Percentiles rank a stretch among this genome's conserved stretches.
These are phyloP conservation scores for Falco biarmicus DNA, from an alignment of 2,797 vertebrate species.

Conservation along the genomic window DNA sequence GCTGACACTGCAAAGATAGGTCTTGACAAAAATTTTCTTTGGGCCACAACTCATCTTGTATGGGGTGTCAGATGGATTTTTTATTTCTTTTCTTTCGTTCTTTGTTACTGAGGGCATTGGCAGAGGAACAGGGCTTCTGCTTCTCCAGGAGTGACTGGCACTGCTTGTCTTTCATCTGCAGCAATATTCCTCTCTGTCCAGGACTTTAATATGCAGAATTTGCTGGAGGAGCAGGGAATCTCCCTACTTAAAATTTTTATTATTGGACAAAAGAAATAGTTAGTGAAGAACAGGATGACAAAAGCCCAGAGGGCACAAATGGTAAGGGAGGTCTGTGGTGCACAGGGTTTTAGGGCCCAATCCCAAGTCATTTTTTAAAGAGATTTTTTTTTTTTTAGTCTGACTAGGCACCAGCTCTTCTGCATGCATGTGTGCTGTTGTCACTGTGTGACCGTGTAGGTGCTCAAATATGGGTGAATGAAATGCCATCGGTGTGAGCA, in stretches of 20 bases:
- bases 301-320: background rate
- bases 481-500: background rate
- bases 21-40: conserved; percentile 44
- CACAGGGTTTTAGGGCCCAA: background rate
- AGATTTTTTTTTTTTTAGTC: background rate
- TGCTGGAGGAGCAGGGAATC: background rate
- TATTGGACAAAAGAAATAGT: background rate
- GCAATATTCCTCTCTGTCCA: background rate
- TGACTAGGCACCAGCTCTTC: background rate
- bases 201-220: background rate
- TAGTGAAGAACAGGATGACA: background rate
- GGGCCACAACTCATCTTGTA: conserved; percentile 11
- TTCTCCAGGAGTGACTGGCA: background rate
- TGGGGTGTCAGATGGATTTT: background rate
- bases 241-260: background rate
- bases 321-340: background rate
- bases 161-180: background rate
- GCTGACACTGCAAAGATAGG: conserved; percentile 12
- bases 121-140: background rate
- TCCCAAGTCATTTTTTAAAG: background rate
- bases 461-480: background rate
- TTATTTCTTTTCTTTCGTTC: conserved; percentile 21
- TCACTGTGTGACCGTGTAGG: background rate
- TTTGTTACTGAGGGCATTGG: background rate
- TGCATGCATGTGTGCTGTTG: accelerated